Conservation (phyloP, 1,140 invertebrate genomes). For the Caenorhabditis latens region DNA sequence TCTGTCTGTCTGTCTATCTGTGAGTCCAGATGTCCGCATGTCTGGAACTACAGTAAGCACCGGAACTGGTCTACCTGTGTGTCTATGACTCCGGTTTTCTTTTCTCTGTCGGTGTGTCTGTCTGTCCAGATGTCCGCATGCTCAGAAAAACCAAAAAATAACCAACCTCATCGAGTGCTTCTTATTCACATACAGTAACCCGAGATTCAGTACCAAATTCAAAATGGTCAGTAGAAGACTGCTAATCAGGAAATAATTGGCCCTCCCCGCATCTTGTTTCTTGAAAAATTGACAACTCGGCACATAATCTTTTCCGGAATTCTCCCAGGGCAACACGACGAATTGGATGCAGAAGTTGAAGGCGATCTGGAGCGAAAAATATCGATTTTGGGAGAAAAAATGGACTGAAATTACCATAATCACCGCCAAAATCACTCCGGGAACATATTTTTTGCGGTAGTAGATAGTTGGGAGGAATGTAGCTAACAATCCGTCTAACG, state of each 20-base stretch:
- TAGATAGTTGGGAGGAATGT: background rate
- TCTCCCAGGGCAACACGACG: background rate
- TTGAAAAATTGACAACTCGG: conserved; percentile 29
- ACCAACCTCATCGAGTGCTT: conserved; percentile 17
- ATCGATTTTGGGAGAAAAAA: background rate
- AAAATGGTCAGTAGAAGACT: background rate
- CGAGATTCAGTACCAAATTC: background rate
- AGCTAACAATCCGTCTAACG: background rate
- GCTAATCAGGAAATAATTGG: conserved; percentile 26
- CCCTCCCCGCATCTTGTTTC: conserved; percentile 6
- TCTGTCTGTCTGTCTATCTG: too few species aligned
- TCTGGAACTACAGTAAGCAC: too few species aligned
- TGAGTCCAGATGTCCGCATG: too few species aligned
- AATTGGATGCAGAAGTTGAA: conserved; percentile 7
- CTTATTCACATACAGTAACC: conserved; percentile 9
- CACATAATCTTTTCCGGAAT: conserved; percentile 2
- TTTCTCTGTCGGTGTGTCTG: too few species aligned
- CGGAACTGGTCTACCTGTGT: too few species aligned
- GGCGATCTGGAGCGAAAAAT: background rate
- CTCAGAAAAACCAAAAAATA: background rate
- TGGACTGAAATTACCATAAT: background rate
- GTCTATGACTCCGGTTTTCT: too few species aligned
- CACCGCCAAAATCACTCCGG: background rate
- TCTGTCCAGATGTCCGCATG: too few species aligned
- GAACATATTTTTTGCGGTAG: background rate